Evolutionary conservation across 2,113 vertebrate species (phyloP).

Genomic region (Phasianus colchicus): DNA sequence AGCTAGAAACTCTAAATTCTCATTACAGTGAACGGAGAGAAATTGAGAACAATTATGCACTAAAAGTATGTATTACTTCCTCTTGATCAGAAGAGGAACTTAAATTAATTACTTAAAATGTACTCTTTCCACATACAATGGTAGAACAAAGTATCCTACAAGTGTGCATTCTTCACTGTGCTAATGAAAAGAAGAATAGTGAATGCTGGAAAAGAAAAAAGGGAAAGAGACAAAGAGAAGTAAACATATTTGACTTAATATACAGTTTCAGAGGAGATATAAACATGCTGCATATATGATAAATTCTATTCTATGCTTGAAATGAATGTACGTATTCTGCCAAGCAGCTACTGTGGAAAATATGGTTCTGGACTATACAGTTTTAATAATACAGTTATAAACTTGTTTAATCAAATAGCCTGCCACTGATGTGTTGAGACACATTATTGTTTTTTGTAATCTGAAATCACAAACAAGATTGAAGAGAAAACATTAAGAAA

Average conservation of each 20-base stretch:
- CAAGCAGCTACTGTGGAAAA: background rate
- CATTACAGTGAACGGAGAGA: background rate
- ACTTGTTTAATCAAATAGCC: background rate
- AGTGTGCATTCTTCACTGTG: background rate
- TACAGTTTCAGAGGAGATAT: background rate
- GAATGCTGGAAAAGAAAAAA: background rate
- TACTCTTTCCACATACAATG: fast-evolving
- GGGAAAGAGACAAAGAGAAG: background rate
- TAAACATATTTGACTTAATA: background rate
- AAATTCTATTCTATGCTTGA: background rate
- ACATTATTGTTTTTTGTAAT: background rate
- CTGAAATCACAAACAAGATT: background rate
- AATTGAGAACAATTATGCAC: background rate
- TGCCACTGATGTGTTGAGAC: background rate
- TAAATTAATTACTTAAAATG: background rate
- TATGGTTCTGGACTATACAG: background rate
- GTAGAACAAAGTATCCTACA: background rate
- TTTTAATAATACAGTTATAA: background rate
- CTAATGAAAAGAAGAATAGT: background rate
- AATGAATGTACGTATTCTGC: background rate
- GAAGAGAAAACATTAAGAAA: background rate
- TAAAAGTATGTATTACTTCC: background rate
- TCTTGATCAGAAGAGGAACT: background rate
- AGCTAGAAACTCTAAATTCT: background rate
- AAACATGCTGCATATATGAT: background rate